These are phyloP conservation scores for Myotis daubentonii DNA, from an alignment of 2,797 vertebrate genomes.

Conservation along the genomic window DNA sequence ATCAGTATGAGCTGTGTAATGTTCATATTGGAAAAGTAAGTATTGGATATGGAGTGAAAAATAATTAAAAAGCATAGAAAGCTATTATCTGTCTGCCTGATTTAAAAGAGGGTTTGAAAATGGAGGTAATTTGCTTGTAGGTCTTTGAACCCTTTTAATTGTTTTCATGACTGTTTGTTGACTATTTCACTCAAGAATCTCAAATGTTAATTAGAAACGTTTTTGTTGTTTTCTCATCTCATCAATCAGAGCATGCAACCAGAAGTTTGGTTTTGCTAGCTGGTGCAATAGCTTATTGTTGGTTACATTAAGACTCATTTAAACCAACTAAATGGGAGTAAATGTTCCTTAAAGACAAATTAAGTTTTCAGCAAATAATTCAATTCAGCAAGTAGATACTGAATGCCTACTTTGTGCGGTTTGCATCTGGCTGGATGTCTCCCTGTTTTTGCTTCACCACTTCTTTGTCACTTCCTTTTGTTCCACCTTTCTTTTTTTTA, in stretches of 20 bases:
- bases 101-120: neutral
- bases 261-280: conserved; percentile 45
- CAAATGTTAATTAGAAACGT: neutral
- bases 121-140: neutral
- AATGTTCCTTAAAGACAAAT: conserved; percentile 54
- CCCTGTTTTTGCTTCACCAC: neutral
- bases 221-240: neutral
- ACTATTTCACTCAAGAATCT: conserved; percentile 19
- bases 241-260: neutral
- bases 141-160: neutral
- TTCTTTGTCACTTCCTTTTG: neutral
- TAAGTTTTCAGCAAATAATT: conserved; percentile 45
- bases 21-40: neutral
- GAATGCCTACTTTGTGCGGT: neutral
- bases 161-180: neutral
- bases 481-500: neutral
- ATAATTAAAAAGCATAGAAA: neutral
- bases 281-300: conserved; percentile 46
- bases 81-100: neutral
- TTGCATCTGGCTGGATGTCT: neutral
- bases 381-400: neutral
- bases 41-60: neutral
- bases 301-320: conserved; percentile 43
- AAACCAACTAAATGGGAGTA: conserved; percentile 39
- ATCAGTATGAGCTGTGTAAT: neutral